phyloP scores from a whole-genome alignment of 2,888 invertebrate genomes.

The Polyommatus iphigenia region DNA sequence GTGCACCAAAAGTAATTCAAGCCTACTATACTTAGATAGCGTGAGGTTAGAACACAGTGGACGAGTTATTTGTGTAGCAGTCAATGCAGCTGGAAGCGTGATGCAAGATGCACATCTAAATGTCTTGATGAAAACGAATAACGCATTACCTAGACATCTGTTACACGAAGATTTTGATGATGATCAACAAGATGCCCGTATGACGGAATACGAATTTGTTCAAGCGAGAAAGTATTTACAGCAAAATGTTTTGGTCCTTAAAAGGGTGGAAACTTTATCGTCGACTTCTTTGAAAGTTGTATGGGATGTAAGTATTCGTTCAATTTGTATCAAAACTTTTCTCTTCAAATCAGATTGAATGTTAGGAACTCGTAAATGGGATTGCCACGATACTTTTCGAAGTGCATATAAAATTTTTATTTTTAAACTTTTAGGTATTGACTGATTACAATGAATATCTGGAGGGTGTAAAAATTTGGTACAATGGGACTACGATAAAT shows the following conservation, averaged over 20 bases:
- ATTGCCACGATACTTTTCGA: background rate
- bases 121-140: constrained; percentile 69
- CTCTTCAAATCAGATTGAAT: constrained; percentile 33
- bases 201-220: constrained; percentile 88
- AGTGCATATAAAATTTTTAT: constrained; percentile 19
- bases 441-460: constrained; percentile 80
- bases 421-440: constrained; percentile 59
- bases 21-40: constrained; percentile 71
- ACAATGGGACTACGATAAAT: constrained; percentile 71
- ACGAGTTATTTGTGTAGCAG: constrained; percentile 74
- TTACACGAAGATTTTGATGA: constrained; percentile 57
- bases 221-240: constrained; percentile 89
- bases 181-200: constrained; percentile 66
- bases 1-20: constrained; percentile 74
- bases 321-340: constrained; percentile 19
- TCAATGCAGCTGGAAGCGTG: constrained; percentile 75
- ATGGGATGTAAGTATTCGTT: constrained; percentile 85
- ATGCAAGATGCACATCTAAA: constrained; percentile 76
- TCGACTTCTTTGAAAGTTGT: constrained; percentile 88
- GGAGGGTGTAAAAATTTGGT: constrained; percentile 86
- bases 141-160: constrained; percentile 61
- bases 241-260: constrained; percentile 88
- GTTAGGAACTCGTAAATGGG: constrained; percentile 32
- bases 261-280: constrained; percentile 83
- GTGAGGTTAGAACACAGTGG: constrained; percentile 71